Base-by-base conservation (phyloP, 2,888 invertebrate species). In the Drosophila dives region DNA sequence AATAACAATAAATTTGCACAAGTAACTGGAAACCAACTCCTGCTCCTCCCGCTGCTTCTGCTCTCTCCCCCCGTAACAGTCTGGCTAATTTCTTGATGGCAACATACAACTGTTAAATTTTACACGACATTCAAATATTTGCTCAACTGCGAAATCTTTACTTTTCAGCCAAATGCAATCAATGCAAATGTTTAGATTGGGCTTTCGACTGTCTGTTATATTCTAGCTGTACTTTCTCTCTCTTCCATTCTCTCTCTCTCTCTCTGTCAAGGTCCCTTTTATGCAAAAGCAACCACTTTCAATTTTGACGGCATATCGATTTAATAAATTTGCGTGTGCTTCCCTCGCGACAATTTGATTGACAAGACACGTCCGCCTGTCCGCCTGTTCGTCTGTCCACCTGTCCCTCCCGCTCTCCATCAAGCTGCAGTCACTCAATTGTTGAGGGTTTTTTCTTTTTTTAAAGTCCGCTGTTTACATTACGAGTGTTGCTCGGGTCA, bases 231-330 rank as follows among this genome's bases (percentile, higher is more conserved):
- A 38, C 20, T 6, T n/a, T 36, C 32, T 1, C 34, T 6, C 40
- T 42, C 53, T 15, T 36, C 5, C 17, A 42, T 23, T 11, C 48
- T 12, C 8, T 42, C 33, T 26, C 20, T 38, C 11, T 11, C 17
- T 26, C 2, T 36, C 33, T 17, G 20, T 82, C 89, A 81, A 79
- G 77, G 71, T 75, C 75, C 73, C 81, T 73, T 73, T 81, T 89
- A 80, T 72, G 65, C 80, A 63, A 80, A 71, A 66, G 65, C 79
- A 74, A 76, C 81, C 90, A 86, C 90, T 86, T 86, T 86, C 86
- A 71, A 89, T 86, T 86, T 90, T 90, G 86, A 84, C 77, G 85
- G 74, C 82, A 86, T 86, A 86, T 86, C 86, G 90, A 86, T 90
- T 86, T 86, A 86, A 86, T 86, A 86, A 90, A 90, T 90, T 90